A percentile compares a stretch with the other conserved stretches of the same genome.
These are phyloP conservation scores for Platanista minor DNA, from an alignment of 2,113 vertebrate genomes.

Conservation along the genomic window DNA sequence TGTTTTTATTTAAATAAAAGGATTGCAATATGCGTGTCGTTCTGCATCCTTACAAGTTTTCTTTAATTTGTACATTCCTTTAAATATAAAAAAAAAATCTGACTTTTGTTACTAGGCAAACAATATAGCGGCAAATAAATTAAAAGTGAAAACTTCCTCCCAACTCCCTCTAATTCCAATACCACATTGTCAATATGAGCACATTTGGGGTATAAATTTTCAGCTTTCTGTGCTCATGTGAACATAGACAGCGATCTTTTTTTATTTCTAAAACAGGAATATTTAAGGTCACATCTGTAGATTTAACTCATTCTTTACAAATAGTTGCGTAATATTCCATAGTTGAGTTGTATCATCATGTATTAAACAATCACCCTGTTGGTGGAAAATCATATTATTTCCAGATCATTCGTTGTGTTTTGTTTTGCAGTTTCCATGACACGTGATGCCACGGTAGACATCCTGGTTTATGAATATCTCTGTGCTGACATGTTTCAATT, in stretches of 20 bases:
- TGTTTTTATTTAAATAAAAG: background rate
- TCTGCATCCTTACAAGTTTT: no score
- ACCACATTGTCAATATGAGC: accelerated
- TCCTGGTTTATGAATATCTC: background rate
- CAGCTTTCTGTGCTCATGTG: accelerated
- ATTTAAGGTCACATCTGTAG: no score
- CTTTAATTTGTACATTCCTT: background rate
- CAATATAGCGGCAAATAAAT: accelerated
- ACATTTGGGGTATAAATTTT: accelerated
- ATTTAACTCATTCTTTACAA: background rate
- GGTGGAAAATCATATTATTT: background rate
- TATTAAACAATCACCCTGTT: accelerated
- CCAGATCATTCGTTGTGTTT: background rate
- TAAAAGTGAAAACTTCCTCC: no score
- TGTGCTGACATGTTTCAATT: background rate
- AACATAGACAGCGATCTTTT: accelerated
- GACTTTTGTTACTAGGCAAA: background rate
- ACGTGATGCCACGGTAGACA: accelerated
- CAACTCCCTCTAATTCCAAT: accelerated
- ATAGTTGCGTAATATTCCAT: accelerated
- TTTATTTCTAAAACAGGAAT: background rate
- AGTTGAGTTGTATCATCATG: accelerated
- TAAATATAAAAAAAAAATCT: background rate
- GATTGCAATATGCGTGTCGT: accelerated
- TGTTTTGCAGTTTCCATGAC: background rate